Conservation (phyloP, 1,140 invertebrate species). For the Lethrus apterus region DNA sequence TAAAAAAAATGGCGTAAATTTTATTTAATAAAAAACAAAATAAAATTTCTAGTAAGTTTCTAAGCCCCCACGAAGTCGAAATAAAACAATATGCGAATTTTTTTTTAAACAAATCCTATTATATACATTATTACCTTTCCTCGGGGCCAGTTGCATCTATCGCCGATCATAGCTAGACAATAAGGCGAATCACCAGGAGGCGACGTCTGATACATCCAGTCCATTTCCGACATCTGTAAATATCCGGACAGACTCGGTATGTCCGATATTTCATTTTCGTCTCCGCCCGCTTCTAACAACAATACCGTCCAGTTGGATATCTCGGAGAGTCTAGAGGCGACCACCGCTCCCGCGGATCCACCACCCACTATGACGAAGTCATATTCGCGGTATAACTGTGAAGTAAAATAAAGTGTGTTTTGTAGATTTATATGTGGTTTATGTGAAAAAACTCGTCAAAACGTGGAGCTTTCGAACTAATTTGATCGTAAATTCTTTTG, state of each 20-base stretch:
- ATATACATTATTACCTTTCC: constrained; percentile 51
- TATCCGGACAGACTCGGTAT: constrained; percentile 70
- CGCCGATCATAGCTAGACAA: constrained; percentile 74
- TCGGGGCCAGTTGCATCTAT: constrained; percentile 80
- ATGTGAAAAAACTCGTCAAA: too few relatives aligned
- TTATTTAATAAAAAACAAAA: too few relatives aligned
- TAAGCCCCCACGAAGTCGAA: too few relatives aligned
- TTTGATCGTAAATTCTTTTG: too few relatives aligned
- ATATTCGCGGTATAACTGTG: constrained; percentile 65
- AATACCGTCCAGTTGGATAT: constrained; percentile 70
- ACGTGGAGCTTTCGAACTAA: too few relatives aligned
- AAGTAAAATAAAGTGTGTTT: too few relatives aligned
- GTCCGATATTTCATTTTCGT: constrained; percentile 74
- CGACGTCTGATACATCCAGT: constrained; percentile 89
- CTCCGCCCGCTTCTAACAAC: constrained; percentile 74
- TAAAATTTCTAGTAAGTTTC: too few relatives aligned
- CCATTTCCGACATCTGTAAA: constrained; percentile 69
- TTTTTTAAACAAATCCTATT: too few relatives aligned
- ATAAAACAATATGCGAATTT: too few relatives aligned
- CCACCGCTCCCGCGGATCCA: constrained; percentile 85
- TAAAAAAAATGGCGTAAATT: too few relatives aligned
- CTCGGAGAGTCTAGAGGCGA: constrained; percentile 82
- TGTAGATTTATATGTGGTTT: too few relatives aligned
- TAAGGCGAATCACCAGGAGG: constrained; percentile 67
- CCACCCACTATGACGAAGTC: constrained; percentile 85